phyloP scores from a whole-genome alignment of 2,888 invertebrate species.

The Ornithoptera alexandrae region DNA sequence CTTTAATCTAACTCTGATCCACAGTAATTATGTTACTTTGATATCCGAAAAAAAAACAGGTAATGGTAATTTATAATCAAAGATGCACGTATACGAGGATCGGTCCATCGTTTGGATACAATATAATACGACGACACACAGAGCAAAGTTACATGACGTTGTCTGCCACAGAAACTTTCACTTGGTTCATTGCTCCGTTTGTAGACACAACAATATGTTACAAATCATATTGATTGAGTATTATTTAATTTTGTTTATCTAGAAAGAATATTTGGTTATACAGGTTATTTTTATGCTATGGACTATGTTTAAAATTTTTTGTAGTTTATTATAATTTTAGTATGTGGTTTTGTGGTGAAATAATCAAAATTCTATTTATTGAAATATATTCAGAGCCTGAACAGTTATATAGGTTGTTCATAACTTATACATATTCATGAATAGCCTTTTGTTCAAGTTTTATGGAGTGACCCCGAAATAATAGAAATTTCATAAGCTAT shows the following conservation, averaged over 20 bases:
- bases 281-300: not conserved
- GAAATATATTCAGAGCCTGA: not conserved
- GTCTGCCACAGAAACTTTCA: conserved; percentile 48
- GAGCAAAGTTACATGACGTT: conserved; percentile 24
- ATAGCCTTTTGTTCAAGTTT: conserved; percentile 24
- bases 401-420: conserved; percentile 9
- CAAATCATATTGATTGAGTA: too few species aligned
- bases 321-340: not conserved
- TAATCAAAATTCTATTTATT: not conserved
- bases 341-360: not conserved
- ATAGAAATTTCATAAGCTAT: conserved; percentile 35
- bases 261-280: conserved; percentile 6
- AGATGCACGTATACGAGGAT: not conserved
- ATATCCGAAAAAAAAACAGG: not conserved
- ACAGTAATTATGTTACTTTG: not conserved
- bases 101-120: not conserved
- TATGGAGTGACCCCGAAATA: conserved; percentile 28
- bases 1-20: too few species aligned
- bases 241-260: conserved; percentile 10
- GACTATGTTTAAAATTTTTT: not conserved
- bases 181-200: conserved; percentile 51
- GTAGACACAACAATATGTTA: conserved; percentile 26
- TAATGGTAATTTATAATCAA: not conserved
- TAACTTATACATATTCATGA: conserved; percentile 23
- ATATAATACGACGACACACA: not conserved